phyloP scores from a whole-genome alignment of 1,140 invertebrate species.

The Lucilia sericata region DNA sequence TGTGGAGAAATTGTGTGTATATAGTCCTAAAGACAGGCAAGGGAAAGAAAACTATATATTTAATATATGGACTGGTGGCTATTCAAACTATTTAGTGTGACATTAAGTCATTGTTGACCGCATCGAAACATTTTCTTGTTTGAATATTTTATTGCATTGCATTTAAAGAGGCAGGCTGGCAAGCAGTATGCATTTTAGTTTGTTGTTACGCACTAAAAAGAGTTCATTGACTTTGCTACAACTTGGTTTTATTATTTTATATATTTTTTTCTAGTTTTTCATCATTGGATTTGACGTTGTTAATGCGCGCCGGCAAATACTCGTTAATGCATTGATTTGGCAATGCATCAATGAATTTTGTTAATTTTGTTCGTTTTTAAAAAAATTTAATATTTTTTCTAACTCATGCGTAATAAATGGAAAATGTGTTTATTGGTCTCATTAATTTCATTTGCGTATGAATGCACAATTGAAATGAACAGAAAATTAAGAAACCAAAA shows the following conservation, averaged over 20 bases:
- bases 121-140: neutral
- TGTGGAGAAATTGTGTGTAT: neutral
- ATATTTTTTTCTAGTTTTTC: neutral
- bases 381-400: neutral
- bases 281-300: neutral
- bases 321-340: neutral
- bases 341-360: constrained; percentile 12
- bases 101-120: neutral
- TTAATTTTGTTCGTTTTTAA: constrained; percentile 3
- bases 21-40: too few relatives aligned
- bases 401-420: neutral
- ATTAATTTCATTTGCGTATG: too few relatives aligned
- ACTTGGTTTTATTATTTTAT: too few relatives aligned
- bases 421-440: neutral
- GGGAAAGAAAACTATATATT: too few relatives aligned
- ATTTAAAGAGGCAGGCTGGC: neutral
- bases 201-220: constrained; percentile 27
- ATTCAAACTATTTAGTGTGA: neutral
- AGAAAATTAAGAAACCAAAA: too few relatives aligned
- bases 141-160: neutral
- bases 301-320: neutral
- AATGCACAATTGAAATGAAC: too few relatives aligned
- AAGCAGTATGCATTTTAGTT: neutral
- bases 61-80: too few relatives aligned
- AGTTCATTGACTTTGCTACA: neutral